phyloP scores from a whole-genome alignment of 2,797 vertebrate genomes.

The Micropoecilia bifurca region DNA sequence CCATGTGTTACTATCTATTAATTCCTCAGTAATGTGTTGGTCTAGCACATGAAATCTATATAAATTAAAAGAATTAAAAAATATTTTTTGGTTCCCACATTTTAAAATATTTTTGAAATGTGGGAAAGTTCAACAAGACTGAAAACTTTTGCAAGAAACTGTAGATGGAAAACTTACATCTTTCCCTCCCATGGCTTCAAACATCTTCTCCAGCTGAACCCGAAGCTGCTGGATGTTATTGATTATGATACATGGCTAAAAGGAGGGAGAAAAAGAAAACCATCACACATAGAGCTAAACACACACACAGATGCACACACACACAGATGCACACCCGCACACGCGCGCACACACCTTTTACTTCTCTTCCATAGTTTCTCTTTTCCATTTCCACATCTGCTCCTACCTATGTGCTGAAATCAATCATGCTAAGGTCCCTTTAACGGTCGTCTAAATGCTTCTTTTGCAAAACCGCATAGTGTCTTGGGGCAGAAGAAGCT shows the following conservation, averaged over 20 bases:
- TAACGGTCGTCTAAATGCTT: constrained; percentile 53
- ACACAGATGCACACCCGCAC: constrained; percentile 12
- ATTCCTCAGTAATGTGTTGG: neutral
- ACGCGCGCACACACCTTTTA: neutral
- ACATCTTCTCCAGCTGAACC: constrained; percentile 98
- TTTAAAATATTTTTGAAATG: too few relatives aligned
- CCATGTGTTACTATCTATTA: neutral
- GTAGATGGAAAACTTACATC: constrained; percentile 79
- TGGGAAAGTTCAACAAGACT: neutral
- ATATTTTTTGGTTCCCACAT: neutral
- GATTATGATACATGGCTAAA: constrained; percentile 95
- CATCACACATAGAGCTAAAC: constrained; percentile 23
- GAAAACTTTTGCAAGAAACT: neutral
- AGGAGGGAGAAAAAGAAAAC: constrained; percentile 20
- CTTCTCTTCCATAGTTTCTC: constrained; percentile 4
- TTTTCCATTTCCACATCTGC: constrained; percentile 13
- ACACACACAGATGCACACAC: neutral
- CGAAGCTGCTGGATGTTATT: constrained; percentile 98
- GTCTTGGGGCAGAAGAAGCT: constrained; percentile 46
- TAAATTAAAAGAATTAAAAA: neutral
- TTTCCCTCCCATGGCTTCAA: constrained; percentile 97
- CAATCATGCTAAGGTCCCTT: constrained; percentile 52
- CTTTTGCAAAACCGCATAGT: constrained; percentile 47
- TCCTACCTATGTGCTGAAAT: constrained; percentile 44
- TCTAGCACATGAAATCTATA: neutral